phyloP scores from a whole-genome alignment of 2,797 vertebrate genomes.

The Sebastes paucispinis region DNA sequence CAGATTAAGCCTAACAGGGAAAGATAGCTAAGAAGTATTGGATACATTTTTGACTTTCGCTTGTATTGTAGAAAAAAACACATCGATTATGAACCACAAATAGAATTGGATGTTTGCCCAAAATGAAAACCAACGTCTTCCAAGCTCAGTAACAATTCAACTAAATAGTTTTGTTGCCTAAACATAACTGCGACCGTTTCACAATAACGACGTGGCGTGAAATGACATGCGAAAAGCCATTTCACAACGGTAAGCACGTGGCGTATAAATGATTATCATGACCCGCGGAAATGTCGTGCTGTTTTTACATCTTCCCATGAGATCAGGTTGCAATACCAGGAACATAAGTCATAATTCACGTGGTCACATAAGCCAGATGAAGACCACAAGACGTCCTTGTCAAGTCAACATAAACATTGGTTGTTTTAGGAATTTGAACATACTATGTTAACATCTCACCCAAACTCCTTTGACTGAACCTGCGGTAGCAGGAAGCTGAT shows the following conservation, averaged over 20 bases:
- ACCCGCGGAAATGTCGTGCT: too few relatives aligned
- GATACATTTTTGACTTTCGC: background rate
- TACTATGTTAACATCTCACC: too few relatives aligned
- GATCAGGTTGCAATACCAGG: background rate
- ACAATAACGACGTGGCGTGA: too few relatives aligned
- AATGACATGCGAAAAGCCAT: too few relatives aligned
- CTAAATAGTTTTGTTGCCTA: too few relatives aligned
- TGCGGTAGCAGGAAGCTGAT: background rate
- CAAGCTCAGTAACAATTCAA: background rate
- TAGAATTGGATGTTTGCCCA: background rate
- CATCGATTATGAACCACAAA: background rate
- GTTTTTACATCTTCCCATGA: too few relatives aligned
- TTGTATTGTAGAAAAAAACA: background rate
- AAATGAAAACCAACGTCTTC: background rate
- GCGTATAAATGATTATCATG: too few relatives aligned
- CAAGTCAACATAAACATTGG: background rate
- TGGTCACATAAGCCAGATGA: background rate
- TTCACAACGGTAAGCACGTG: too few relatives aligned
- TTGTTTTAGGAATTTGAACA: background rate
- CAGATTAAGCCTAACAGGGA: background rate
- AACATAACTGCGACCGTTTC: too few relatives aligned
- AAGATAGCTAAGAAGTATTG: background rate
- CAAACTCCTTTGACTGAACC: background rate
- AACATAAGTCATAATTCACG: background rate
- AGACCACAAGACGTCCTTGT: background rate